Base-by-base conservation (phyloP, 1,140 invertebrate genomes). In the Artemia franciscana region DNA sequence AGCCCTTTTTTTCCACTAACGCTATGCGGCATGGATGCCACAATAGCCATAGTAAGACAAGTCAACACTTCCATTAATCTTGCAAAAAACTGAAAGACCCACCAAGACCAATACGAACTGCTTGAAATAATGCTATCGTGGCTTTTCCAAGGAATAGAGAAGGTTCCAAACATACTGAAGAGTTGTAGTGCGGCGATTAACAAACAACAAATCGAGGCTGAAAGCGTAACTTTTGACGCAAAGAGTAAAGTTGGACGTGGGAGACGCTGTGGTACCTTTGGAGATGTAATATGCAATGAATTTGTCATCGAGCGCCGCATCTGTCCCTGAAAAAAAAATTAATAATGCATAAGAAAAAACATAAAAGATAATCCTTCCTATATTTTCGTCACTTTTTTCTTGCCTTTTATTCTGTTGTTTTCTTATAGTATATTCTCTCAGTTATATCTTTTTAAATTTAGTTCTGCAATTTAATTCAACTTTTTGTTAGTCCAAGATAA, bases 41-140 rank as follows among this genome's bases (percentile, higher is more conserved):
- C 85, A 79, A 86, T 90, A 0, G 84, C 83, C 64, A 91, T 78
- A 12, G 89, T 74, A 5, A 82, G 81, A 65, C 88, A 86, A 66
- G 91, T 84, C 1, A 82, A 80, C 24, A 91, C 80, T 71, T 93
- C 89, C 27, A 91, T 79, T 0, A 91, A 74, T 21, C 89, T 78
- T 26, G 90, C 77, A 2, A 83, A 84, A 66, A 89, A 84, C 67
- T 91, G 85, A 74, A 87, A 91, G 9, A 84, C 83, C 86, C 87
- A 91, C 77, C 88, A 86, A 5, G 90, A 75, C 89, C 89, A 93
- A 1, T 61, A 64, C 80, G 12, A 56, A 27, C 64, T 18, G 57
- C 61, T 25, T 12, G 15, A 15, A 12, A 51, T 51, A 3, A 51
- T 51, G 39, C 39, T 51, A 12, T 51, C 39, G 21, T 12, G 39